A percentile compares a stretch with the other conserved stretches of the same genome.
These are phyloP conservation scores for Archocentrus centrarchus DNA, from an alignment of 2,113 vertebrate species.

Conservation along the genomic window DNA sequence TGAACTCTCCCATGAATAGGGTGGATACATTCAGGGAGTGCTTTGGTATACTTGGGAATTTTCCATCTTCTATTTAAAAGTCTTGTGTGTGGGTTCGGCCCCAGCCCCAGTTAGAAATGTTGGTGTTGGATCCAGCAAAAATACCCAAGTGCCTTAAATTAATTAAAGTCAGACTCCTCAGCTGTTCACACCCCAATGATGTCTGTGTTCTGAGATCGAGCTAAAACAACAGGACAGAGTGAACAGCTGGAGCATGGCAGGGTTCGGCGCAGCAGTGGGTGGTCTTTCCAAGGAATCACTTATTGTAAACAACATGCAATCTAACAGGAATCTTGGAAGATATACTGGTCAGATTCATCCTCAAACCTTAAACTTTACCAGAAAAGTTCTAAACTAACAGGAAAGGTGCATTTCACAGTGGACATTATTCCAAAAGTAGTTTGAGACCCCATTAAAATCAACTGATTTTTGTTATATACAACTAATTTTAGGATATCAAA, in stretches of 20 bases:
- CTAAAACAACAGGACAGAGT: conserved; percentile 1
- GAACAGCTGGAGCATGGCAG: background rate
- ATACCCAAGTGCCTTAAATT: conserved; percentile 20
- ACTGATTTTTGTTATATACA: too few species aligned
- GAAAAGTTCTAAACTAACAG: too few species aligned
- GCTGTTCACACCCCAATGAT: background rate
- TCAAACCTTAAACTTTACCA: background rate
- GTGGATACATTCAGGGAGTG: background rate
- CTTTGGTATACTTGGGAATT: conserved; percentile 1
- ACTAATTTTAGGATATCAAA: background rate
- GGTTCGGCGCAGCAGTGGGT: conserved; percentile 5
- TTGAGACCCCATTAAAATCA: too few species aligned
- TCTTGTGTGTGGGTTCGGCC: conserved; percentile 46
- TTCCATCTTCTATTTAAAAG: conserved; percentile 21
- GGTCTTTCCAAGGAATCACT: background rate
- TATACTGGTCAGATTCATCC: background rate
- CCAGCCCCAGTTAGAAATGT: conserved; percentile 21
- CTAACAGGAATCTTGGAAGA: background rate
- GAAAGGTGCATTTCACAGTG: background rate
- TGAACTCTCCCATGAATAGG: background rate
- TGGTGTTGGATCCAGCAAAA: conserved; percentile 44
- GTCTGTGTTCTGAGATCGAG: background rate
- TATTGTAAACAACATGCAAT: background rate
- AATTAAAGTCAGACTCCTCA: background rate
- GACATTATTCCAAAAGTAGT: background rate